Base-by-base conservation (phyloP, 2,797 vertebrate species). In the Thaleichthys pacificus region DNA sequence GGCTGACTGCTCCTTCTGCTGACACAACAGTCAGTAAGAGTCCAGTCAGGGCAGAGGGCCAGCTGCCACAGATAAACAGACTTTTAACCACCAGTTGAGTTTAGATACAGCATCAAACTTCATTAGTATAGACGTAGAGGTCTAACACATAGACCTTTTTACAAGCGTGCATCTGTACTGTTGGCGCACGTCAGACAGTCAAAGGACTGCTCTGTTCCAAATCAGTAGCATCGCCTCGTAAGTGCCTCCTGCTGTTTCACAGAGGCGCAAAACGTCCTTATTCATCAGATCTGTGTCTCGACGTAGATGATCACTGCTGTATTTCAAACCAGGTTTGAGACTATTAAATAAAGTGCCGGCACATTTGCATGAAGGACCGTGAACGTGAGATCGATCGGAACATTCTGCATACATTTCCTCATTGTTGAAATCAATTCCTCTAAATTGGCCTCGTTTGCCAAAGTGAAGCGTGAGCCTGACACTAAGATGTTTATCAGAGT, bases 391-490 rank as follows among this genome's bases (percentile, higher is more conserved):
- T 84, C 78, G 77, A 86, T 84, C 35, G 69, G 5, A 60, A 49
- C 57, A 65, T 78, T 82, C 69, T 82, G 85, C 81, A 83, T 86
- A 80, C 80, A 63, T 85, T 85, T 81, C 79, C 79, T 75, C 61
- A 21, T 76, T 69, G 74, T 77, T 70, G 57, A 79, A 84, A 89
- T 92, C 85, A 88, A 90, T 90, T 76, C 77, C 77, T 35, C 61
- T 49, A 90, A 93, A 93, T 92, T 89, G 84, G 73, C 85, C 86
- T 88, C 87, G 91, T 93, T 92, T 87, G 89, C 61, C 89, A 88
- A 75, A 57, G 64, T 68, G 84, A 85, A 80, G 82, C 71, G 42
- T 71, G 76, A 54, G 74, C 62, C 72, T 4, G 80, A 69, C 71
- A 22, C 81, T n/a, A 71, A 66, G 90, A 91, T 92, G 86, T 82